phyloP scores from a whole-genome alignment of 2,888 invertebrate species.

The Galeruca laticollis region DNA sequence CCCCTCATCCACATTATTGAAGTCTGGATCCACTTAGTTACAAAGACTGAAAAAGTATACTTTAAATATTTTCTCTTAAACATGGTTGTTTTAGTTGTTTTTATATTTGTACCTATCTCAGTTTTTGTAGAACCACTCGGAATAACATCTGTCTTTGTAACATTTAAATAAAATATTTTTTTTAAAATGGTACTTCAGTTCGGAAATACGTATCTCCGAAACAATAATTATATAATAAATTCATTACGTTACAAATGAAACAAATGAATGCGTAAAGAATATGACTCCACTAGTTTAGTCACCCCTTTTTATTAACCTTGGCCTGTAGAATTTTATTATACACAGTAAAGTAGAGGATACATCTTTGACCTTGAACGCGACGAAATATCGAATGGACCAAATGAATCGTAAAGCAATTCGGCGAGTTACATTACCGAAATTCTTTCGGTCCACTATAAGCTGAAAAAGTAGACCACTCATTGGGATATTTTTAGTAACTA shows the following conservation, averaged over 20 bases:
- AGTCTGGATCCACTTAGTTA: too few relatives aligned
- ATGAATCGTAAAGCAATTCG: neutral
- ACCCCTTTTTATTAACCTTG: conserved; percentile 31
- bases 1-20: too few relatives aligned
- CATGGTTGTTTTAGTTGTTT: too few relatives aligned
- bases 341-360: conserved; percentile 54
- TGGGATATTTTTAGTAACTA: neutral
- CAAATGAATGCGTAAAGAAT: conserved; percentile 12
- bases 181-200: too few relatives aligned
- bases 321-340: conserved; percentile 54
- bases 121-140: too few relatives aligned
- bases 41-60: too few relatives aligned
- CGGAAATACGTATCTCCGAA: too few relatives aligned
- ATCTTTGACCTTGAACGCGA: conserved; percentile 54
- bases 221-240: too few relatives aligned
- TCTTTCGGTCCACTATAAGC: neutral
- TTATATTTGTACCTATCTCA: too few relatives aligned
- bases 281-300: conserved; percentile 14
- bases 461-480: conserved; percentile 12
- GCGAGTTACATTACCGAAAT: neutral
- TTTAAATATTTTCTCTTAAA: too few relatives aligned
- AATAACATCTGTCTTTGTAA: too few relatives aligned
- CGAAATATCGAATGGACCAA: conserved; percentile 23
- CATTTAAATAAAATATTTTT: too few relatives aligned
- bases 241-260: neutral